Evolutionary conservation across 1,140 invertebrate species (phyloP), one percentile per base, ranked within the genome.

Genomic region (Micrasema minimum): DNA sequence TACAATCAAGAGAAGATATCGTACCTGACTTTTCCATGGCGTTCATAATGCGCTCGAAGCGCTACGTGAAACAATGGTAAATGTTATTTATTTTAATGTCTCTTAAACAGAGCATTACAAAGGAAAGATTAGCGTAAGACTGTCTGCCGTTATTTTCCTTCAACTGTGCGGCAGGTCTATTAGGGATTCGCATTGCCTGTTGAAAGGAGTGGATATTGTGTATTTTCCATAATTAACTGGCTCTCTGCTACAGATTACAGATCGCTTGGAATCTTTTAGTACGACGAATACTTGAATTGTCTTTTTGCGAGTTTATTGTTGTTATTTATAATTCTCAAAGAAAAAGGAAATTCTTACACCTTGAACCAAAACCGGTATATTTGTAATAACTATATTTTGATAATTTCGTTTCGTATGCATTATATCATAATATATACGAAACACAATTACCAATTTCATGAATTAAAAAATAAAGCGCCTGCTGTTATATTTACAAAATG

Each of bases 21-120:
- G n/a, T 65, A 65, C 61, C 61, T 65, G 37, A 48, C 23, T 48
- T 48, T 48, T 31, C 61, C 31, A 16, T 10, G 26, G 23, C 45
- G 38, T 41, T 43, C 37, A 26, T 48, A 26, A 43, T 62, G 59
- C 23, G 59, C 26, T 65, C n/a, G n/a, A 45, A 65, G 41, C 20
- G 61, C 35, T 31, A 48, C 45, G 43, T 65, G 61, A 48, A 65
- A 65, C 61, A 65, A 65, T 65, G 61, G 61, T 26, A 65, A 35
- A 12, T 12, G 43, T 65, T 16, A 65, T 65, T 65, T 65, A 65
- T 65, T 65, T 62, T 45, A 45, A 45, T 62, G 38, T 62, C 59
- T 22, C 23, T 14, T 62, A 43, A 43, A 45, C 43, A 45, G 37
- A 46, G 18, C 59, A 46, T 16, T 45, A 62, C 43, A 62, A 62